A percentile compares a stretch with the other conserved stretches of the same genome.
Evolutionary conservation across 1,140 invertebrate genomes (phyloP).

Genomic region (Agrilus planipennis): DNA sequence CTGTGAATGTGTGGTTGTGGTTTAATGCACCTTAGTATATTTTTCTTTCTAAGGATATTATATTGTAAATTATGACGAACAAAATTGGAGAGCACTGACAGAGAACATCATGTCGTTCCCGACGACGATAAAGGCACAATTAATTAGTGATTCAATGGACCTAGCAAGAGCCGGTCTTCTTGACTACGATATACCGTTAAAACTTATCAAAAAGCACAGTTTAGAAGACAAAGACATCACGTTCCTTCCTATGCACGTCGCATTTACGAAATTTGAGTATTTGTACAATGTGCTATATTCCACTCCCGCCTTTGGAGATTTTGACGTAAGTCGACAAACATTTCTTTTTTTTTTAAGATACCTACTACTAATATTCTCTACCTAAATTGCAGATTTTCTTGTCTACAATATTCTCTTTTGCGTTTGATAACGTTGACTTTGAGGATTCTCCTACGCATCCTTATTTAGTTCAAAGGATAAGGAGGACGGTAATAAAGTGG

Average conservation of each 20-base stretch:
- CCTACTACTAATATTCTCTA: not conserved
- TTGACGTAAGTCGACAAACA: slow-evolving; percentile 17
- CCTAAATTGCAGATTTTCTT: slow-evolving; percentile 1
- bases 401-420: not conserved
- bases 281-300: slow-evolving; percentile 25
- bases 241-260: slow-evolving; percentile 26
- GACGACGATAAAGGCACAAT: slow-evolving; percentile 56
- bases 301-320: slow-evolving; percentile 23
- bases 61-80: slow-evolving; percentile 59
- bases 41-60: slow-evolving; percentile 48
- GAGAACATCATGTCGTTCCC: slow-evolving; percentile 38
- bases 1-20: not conserved
- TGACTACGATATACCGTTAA: slow-evolving; percentile 46
- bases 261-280: slow-evolving; percentile 40
- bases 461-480: slow-evolving; percentile 36
- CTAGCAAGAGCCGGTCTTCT: slow-evolving; percentile 51
- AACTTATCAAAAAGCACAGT: slow-evolving; percentile 23
- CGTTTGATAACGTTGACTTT: slow-evolving; percentile 17
- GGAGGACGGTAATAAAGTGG: slow-evolving; percentile 36
- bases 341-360: not conserved
- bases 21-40: not conserved
- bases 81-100: slow-evolving; percentile 53
- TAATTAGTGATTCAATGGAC: slow-evolving; percentile 74
- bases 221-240: slow-evolving; percentile 21
- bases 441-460: slow-evolving; percentile 24